Base-by-base conservation (phyloP, 2,113 vertebrate species). In the Aphyosemion australe region DNA sequence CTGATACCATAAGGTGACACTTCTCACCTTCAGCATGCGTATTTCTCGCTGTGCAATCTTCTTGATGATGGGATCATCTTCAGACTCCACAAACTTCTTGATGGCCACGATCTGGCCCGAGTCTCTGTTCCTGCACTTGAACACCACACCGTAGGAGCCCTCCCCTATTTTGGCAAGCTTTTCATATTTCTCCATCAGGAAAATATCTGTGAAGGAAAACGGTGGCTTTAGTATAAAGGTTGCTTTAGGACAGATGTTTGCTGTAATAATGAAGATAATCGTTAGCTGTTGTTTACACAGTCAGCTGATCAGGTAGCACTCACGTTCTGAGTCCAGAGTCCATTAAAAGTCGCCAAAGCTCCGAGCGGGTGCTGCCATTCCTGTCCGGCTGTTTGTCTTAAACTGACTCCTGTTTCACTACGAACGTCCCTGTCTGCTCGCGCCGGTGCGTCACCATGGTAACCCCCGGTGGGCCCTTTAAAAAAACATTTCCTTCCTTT, bases 31-130 rank as follows among this genome's bases (percentile, higher is more conserved):
- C 1, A 99, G 92, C 96, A 98, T 94, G 61, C 95, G 90, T 80
- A 98, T 93, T 90, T 99, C 97, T 70, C 97, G 88, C 72, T 96
- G 93, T 0, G 97, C 96, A 41, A 98, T 96, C 89, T 97, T 98
- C 69, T 91, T 94, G 67, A 99, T 98, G 67, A 95, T 84, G 14
- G 97, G 96, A 50, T 99, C 96, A 7, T 99, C 97, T 72, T 98
- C 96, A 0, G 96, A 95, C 73, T 98, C 97, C 82, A 97, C 88
- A 81, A 99, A 99, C 90, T 94, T 97, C 91, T 99, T 99, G 77
- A 99, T 95, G 79, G 97, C 97, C 50, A 98, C 97, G 0, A 96
- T 84, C 83, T 98, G 96, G 0, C 96, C 96, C 0, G 94, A 96
- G 85, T 96, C 94, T 77, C 84, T 93, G 76, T 95, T 95, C 54